Percentiles rank a stretch among this genome's conserved stretches.
phyloP scores from a whole-genome alignment of 2,113 vertebrate species.

The Daubentonia madagascariensis region DNA sequence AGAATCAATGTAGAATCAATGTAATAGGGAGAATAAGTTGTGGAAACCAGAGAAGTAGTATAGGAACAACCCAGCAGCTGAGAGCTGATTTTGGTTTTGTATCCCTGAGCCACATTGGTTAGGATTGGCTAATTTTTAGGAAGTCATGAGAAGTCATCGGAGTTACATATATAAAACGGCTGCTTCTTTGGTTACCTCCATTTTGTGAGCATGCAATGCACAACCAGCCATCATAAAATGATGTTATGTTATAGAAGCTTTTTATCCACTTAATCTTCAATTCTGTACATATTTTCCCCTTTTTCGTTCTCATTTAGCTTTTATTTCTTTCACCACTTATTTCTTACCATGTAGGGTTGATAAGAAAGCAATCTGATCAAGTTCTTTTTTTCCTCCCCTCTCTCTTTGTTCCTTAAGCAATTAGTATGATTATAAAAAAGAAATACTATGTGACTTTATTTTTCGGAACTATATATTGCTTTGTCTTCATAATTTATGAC shows the following conservation, averaged over 20 bases:
- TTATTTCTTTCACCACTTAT: neutral
- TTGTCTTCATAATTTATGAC: neutral
- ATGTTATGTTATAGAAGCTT: neutral
- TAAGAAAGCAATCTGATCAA: neutral
- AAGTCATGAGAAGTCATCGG: neutral
- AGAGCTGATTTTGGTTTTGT: neutral
- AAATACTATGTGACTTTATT: neutral
- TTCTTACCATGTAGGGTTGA: neutral
- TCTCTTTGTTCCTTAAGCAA: neutral
- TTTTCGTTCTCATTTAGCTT: neutral
- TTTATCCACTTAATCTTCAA: neutral
- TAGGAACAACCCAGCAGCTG: neutral
- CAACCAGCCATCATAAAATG: neutral
- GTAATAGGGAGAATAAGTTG: neutral
- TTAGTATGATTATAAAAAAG: neutral
- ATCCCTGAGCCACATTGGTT: neutral
- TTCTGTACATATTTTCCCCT: neutral
- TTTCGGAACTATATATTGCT: neutral
- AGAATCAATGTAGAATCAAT: neutral
- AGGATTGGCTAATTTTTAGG: neutral
- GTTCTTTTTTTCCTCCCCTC: neutral
- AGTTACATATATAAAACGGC: neutral
- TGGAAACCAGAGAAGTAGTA: neutral
- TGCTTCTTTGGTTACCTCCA: neutral
- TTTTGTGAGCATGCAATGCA: neutral